These are phyloP conservation scores for Oryctolagus cuniculus DNA, from an alignment of 2,113 vertebrate genomes.

Conservation along the genomic window DNA sequence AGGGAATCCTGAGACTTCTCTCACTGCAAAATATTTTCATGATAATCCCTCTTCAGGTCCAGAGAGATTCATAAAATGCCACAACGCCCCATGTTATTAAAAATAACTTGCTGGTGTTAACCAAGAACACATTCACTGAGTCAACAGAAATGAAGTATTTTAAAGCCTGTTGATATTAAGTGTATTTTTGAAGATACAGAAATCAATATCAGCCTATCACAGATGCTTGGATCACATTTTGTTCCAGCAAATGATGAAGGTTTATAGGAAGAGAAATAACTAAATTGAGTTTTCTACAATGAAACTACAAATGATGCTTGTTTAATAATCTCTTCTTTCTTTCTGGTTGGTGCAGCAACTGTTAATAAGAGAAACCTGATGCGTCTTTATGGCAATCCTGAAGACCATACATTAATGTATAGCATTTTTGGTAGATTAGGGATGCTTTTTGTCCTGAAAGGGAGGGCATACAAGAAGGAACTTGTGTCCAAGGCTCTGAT, in stretches of 20 bases:
- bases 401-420: conserved; percentile 25
- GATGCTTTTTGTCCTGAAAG: conserved; percentile 21
- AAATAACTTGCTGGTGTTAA: conserved; percentile 78
- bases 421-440: background rate
- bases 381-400: background rate
- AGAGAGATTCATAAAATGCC: conserved; percentile 72
- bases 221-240: conserved; percentile 70
- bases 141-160: conserved; percentile 81
- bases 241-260: conserved; percentile 71
- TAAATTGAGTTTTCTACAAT: conserved; percentile 64
- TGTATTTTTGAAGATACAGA: conserved; percentile 73
- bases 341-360: conserved; percentile 20
- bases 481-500: background rate
- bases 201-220: conserved; percentile 81
- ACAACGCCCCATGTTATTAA: conserved; percentile 77
- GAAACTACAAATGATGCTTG: conserved; percentile 69
- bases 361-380: conserved; percentile 39
- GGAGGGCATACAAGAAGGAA: background rate
- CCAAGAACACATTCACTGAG: conserved; percentile 71
- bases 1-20: conserved; percentile 51
- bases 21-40: conserved; percentile 59
- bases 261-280: conserved; percentile 69
- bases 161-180: conserved; percentile 83
- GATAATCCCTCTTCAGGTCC: conserved; percentile 68
- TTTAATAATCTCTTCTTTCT: conserved; percentile 63